A percentile compares a stretch with the other conserved stretches of the same genome.
These are phyloP conservation scores for Eulimnadia texana DNA, from an alignment of 1,140 invertebrate genomes.

Conservation along the genomic window DNA sequence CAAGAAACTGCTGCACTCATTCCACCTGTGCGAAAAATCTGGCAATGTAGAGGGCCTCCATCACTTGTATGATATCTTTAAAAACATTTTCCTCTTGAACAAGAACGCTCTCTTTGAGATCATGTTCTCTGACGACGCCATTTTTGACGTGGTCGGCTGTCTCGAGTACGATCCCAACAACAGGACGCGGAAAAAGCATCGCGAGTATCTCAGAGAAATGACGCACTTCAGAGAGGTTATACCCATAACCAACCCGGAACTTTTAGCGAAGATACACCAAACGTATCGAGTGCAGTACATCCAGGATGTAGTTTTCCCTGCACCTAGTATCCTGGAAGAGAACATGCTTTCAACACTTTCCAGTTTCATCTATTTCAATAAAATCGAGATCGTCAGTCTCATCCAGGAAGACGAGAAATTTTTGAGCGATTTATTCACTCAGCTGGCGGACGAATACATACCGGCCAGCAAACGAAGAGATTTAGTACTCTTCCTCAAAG, in stretches of 20 bases:
- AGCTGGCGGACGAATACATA: conserved; percentile 78
- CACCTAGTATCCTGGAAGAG: conserved; percentile 97
- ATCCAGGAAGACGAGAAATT: conserved; percentile 97
- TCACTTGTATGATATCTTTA: conserved; percentile 95
- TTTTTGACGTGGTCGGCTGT: conserved; percentile 96
- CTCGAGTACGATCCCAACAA: conserved; percentile 89
- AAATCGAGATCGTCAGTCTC: conserved; percentile 96
- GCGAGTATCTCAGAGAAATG: conserved; percentile 84
- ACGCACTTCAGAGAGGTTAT: conserved; percentile 87
- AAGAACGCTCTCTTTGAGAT: conserved; percentile 95
- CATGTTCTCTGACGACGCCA: conserved; percentile 89
- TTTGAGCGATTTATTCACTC: conserved; percentile 81
- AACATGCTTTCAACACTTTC: conserved; percentile 93
- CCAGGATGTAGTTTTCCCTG: conserved; percentile 97
- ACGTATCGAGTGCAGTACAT: conserved; percentile 99
- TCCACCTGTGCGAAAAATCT: conserved; percentile 92
- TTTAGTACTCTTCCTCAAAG: conserved; percentile 92
- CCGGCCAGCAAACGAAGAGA: conserved; percentile 74
- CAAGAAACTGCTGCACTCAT: conserved; percentile 84
- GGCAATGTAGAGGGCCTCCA: conserved; percentile 89
- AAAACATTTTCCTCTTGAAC: conserved; percentile 96
- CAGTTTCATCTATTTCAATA: conserved; percentile 99
- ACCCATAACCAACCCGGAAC: conserved; percentile 85
- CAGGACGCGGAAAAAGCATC: conserved; percentile 70
- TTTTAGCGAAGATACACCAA: conserved; percentile 96